Base-by-base conservation (phyloP, 2,797 vertebrate species). In the Diglossa cyanea region DNA sequence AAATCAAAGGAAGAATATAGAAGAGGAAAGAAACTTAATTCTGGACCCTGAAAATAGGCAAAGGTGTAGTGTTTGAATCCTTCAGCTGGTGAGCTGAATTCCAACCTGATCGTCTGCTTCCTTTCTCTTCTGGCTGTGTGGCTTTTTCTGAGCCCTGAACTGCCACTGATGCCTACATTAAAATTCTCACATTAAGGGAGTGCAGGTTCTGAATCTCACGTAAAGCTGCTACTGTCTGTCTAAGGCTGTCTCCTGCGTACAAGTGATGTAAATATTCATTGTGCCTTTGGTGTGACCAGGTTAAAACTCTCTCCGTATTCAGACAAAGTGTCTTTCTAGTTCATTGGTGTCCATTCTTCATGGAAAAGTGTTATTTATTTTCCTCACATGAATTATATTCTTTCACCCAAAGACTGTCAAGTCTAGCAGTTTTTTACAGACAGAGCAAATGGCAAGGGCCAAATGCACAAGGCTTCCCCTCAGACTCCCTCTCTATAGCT, bases 51-150 rank as follows among this genome's bases (percentile, higher is more conserved):
- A 30, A 73, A 54, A 86, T 54, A 72, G 13, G 5, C 9, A 42
- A 78, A 88, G 6, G 5, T 7, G 9, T 28, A 39, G 6, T n/a
- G 75, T 61, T 35, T 86, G 39, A 85, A 75, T 65, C 21, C 39
- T 67, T 60, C n/a, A 79, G 7, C 16, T 57, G 10, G 3, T 35
- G 31, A 84, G 26, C 19, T 68, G 57, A 58, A 62, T 24, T 91
- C 23, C 31, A 70, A 0, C 20, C 7, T 11, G 5, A 9, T 75
- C 1, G 0, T 87, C 18, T n/a, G 2, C 61, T 80, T 65, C 21
- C 12, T 74, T 71, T 80, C n/a, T 77, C 7, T 71, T 60, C 39
- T 54, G 70, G 2, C 23, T 80, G 2, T 28, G 16, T 68, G 42
- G 3, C 31, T 72, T 17, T 74, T 91, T 70, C 48, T 31, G 30